These are phyloP conservation scores for Drosophila diplacantha DNA, from an alignment of 2,888 invertebrate genomes.

Conservation along the genomic window DNA sequence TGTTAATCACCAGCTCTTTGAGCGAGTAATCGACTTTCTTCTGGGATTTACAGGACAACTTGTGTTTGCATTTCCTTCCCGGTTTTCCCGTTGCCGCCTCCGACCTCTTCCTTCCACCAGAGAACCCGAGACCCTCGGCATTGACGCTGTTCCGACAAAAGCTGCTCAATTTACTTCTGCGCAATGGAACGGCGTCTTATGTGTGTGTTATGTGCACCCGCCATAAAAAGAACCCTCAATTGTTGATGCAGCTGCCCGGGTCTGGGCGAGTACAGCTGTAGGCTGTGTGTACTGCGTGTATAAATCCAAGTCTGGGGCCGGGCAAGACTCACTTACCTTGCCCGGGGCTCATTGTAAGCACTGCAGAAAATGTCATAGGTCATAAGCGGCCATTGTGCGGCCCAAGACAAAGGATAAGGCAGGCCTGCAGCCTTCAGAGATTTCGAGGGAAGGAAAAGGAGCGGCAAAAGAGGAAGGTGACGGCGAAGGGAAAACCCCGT, in stretches of 20 bases:
- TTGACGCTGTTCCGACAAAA: slow-evolving; percentile 24
- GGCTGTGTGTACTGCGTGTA: slow-evolving; percentile 47
- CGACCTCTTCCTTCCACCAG: slow-evolving; percentile 4
- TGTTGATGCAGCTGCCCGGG: slow-evolving; percentile 60
- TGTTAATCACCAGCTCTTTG: slow-evolving; percentile 18
- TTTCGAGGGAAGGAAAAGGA: slow-evolving; percentile 19
- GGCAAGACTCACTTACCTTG: slow-evolving; percentile 40
- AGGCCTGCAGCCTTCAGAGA: slow-evolving; percentile 32
- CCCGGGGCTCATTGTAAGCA: slow-evolving; percentile 49
- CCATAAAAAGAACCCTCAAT: slow-evolving; percentile 40
- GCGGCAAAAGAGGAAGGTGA: slow-evolving; percentile 20
- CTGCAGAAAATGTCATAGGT: slow-evolving; percentile 64
- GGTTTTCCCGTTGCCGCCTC: background rate
- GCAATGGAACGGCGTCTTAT: slow-evolving; percentile 27
- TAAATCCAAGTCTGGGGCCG: slow-evolving; percentile 35
- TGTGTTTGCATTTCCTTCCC: slow-evolving; percentile 18
- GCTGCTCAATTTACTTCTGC: slow-evolving; percentile 42
- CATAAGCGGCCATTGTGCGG: slow-evolving; percentile 60
- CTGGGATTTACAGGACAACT: slow-evolving; percentile 20
- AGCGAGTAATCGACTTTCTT: slow-evolving; percentile 31
- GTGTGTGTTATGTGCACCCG: slow-evolving; percentile 14
- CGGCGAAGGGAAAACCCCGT: slow-evolving; percentile 38
- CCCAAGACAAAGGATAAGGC: slow-evolving; percentile 54
- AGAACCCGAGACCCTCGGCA: slow-evolving; percentile 2
- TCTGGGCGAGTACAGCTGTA: slow-evolving; percentile 51